Evolutionary conservation across 2,797 vertebrate species (phyloP), one percentile per base, ranked within the genome.

Genomic region (Manis pentadactyla): DNA sequence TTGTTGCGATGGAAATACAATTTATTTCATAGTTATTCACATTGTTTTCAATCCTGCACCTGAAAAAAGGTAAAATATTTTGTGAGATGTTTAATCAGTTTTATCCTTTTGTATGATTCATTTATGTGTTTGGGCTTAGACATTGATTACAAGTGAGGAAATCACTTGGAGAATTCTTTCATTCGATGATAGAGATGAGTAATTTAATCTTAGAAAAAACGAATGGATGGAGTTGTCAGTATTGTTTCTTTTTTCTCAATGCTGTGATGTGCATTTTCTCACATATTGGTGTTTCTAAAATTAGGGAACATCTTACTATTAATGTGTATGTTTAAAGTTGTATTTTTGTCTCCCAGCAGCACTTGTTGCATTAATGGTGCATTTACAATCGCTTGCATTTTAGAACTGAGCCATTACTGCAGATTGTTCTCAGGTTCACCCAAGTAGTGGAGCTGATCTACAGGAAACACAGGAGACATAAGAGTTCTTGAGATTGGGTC

Each of bases 21-120:
- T 63, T 78, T 87, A 82, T 63, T 84, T 93, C 63, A 83, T 87
- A 77, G 51, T 97, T 64, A 87, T 93, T 53, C n/a, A 85, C 29
- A 46, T 23, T 69, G 94, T 46, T 61, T 25, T n/a, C 74, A 93
- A 39, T 23, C 19, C 15, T 68, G 5, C 93, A 39, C 18, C 64
- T 73, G 25, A 83, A 83, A 66, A 92, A 91, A 82, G 63, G 21
- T 42, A n/a, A 94, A 74, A 73, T 21, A 64, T 69, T 90, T 78
- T 93, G 14, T 42, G 31, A 87, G 49, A 81, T 84, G 57, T 71
- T 91, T 93, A 88, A 79, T 83, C 19, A 39, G 17, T 84, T 87
- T 87, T 90, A 78, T 75, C 29, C 49, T 90, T 78, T 83, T 34
- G 23, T 87, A 37, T 69, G 29, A 74, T 87, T 73, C 13, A 85